Evolutionary conservation across 2,888 invertebrate genomes (phyloP).

Genomic region (Acleris sparsana): DNA sequence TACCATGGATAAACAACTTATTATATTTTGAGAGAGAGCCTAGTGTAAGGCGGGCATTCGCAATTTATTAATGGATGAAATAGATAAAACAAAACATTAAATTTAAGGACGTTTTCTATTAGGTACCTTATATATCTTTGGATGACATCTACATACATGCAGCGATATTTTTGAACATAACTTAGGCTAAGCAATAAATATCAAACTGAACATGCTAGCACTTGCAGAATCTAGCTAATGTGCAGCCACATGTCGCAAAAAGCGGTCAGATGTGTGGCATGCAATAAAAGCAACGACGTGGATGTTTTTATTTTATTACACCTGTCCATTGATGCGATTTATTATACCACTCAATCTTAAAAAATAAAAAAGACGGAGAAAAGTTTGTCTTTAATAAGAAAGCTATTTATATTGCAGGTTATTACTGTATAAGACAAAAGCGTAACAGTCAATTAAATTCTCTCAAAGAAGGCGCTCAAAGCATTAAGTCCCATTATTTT

Average conservation of each 20-base stretch:
- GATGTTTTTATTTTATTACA: constrained; percentile 12
- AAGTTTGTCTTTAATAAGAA: no score
- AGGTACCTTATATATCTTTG: no score
- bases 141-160: no score
- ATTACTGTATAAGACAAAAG: background rate
- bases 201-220: constrained; percentile 1
- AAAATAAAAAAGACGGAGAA: no score
- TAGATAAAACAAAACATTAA: no score
- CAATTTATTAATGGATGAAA: no score
- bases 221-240: constrained; percentile 1
- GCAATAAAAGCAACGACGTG: constrained; percentile 1
- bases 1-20: no score
- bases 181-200: background rate
- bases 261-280: constrained; percentile 4
- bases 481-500: constrained; percentile 9
- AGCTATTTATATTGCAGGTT: no score
- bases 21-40: no score
- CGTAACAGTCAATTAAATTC: background rate
- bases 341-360: background rate
- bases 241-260: constrained; percentile 4
- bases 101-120: no score
- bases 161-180: background rate
- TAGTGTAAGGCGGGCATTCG: no score
- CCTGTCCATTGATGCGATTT: background rate
- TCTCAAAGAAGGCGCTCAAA: background rate